phyloP scores from a whole-genome alignment of 2,113 vertebrate species.

The Oncorhynchus kisutch region DNA sequence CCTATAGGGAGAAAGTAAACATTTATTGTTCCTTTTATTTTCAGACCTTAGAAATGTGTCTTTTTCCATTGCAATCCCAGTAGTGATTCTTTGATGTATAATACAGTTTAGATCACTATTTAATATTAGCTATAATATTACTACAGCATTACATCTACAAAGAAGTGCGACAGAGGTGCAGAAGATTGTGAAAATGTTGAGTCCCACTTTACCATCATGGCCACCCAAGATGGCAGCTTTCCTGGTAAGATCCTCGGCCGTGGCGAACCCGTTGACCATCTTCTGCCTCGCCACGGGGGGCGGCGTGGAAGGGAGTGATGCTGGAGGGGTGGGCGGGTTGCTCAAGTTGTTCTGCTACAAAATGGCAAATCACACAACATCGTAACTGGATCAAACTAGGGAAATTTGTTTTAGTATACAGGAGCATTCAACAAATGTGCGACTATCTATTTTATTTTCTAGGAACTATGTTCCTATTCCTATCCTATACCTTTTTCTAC shows the following conservation, averaged over 20 bases:
- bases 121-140: too few species aligned
- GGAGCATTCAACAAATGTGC: too few species aligned
- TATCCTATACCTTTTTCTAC: too few species aligned
- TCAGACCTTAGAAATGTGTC: too few species aligned
- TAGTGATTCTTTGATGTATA: too few species aligned
- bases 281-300: constrained; percentile 91
- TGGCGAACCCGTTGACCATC: constrained; percentile 91
- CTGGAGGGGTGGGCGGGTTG: constrained; percentile 95
- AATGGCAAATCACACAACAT: not conserved
- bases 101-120: too few species aligned
- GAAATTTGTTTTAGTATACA: too few species aligned
- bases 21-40: too few species aligned
- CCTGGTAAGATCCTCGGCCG: constrained; percentile 86
- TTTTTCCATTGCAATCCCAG: too few species aligned
- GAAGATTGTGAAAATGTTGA: too few species aligned
- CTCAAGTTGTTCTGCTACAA: constrained; percentile 93
- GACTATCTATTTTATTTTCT: not conserved
- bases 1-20: constrained; percentile 34
- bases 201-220: constrained; percentile 74
- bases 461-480: not conserved
- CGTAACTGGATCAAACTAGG: not conserved
- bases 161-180: too few species aligned
- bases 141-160: too few species aligned
- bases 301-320: constrained; percentile 94
- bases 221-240: constrained; percentile 79